Evolutionary conservation across 2,797 vertebrate species (phyloP).

Genomic region (Chrosomus eos): DNA sequence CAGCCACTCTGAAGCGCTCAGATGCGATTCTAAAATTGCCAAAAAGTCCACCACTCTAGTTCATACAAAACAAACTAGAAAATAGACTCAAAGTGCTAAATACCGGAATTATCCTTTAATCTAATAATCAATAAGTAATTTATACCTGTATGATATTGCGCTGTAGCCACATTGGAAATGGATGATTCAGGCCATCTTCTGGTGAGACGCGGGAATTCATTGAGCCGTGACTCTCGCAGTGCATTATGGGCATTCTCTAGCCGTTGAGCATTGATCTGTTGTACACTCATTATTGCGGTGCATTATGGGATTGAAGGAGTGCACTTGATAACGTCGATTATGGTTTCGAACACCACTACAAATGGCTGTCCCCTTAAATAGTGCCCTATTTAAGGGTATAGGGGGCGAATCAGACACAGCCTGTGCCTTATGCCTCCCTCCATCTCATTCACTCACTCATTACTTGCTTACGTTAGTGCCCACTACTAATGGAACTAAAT

Average conservation of each 20-base stretch:
- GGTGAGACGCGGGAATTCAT: too few relatives aligned
- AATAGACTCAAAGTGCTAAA: too few relatives aligned
- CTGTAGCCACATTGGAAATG: too few relatives aligned
- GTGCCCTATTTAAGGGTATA: background rate
- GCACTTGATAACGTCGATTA: background rate
- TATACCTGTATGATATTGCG: too few relatives aligned
- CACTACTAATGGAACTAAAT: background rate
- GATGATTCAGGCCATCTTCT: too few relatives aligned
- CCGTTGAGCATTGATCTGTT: background rate
- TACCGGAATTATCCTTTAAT: too few relatives aligned
- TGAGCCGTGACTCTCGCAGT: rapidly evolving
- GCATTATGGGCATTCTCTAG: background rate
- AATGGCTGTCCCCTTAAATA: background rate
- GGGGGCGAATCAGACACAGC: background rate
- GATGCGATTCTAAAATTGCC: too few relatives aligned
- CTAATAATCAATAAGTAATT: too few relatives aligned
- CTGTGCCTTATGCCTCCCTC: background rate
- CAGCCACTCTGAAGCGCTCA: too few relatives aligned
- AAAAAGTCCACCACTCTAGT: too few relatives aligned
- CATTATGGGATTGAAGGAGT: background rate
- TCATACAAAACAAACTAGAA: too few relatives aligned
- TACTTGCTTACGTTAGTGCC: background rate
- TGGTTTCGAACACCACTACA: background rate
- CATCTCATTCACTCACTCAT: background rate
- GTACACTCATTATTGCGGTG: background rate